Evolutionary conservation across 2,113 vertebrate species (phyloP).

Genomic region (Sarotherodon lohbergeri): DNA sequence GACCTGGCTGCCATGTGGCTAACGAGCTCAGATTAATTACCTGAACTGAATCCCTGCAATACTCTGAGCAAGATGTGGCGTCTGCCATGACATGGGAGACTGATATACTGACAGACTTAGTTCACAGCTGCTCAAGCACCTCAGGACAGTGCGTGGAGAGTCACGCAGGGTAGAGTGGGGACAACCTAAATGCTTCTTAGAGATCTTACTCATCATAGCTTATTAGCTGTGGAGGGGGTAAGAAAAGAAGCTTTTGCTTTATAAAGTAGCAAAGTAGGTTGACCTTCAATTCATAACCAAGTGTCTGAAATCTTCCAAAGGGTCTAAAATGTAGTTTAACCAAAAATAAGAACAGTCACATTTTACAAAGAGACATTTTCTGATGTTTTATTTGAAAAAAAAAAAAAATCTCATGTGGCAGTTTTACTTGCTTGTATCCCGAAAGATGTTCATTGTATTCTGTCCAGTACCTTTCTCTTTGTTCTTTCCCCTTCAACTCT

Average conservation of each 20-base stretch:
- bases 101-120: conserved; percentile 35
- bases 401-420: background rate
- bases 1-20: conserved; percentile 48
- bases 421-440: background rate
- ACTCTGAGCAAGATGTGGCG: conserved; percentile 34
- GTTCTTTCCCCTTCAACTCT: background rate
- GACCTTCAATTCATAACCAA: background rate
- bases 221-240: background rate
- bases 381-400: background rate
- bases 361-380: background rate
- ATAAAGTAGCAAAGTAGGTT: background rate
- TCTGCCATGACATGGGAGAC: conserved; percentile 44
- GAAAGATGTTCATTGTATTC: background rate
- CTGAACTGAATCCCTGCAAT: conserved; percentile 42
- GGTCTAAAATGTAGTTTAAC: background rate
- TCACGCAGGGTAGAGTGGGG: background rate
- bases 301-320: background rate
- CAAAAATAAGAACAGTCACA: background rate
- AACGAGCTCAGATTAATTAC: conserved; percentile 66
- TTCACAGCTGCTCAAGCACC: conserved; percentile 45
- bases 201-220: background rate
- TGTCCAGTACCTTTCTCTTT: background rate
- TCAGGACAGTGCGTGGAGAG: conserved; percentile 11
- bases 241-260: background rate
- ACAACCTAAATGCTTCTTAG: conserved; percentile 18